Percentiles rank a stretch among this genome's conserved stretches.
Evolutionary conservation across 2,888 invertebrate species (phyloP).

Genomic region (Caenorhabditis plicata): DNA sequence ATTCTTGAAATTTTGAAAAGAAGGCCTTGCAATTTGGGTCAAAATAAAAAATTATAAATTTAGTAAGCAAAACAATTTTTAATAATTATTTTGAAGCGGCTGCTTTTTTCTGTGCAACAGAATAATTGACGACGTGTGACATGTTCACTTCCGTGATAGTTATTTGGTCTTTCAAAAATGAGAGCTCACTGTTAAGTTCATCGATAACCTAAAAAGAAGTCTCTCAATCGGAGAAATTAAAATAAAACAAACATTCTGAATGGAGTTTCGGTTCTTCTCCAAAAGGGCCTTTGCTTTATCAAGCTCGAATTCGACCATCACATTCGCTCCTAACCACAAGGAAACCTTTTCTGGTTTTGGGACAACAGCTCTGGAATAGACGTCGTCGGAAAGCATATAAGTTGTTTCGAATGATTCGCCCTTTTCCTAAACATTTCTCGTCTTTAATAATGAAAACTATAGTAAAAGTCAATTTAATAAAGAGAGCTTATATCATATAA

Average conservation of each 20-base stretch:
- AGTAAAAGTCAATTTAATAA: slow-evolving; percentile 80
- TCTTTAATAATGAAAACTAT: no score
- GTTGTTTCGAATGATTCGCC: slow-evolving; percentile 49
- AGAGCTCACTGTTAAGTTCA: slow-evolving; percentile 1
- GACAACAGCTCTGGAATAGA: slow-evolving; percentile 48
- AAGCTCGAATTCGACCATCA: slow-evolving; percentile 62
- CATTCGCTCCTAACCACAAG: slow-evolving; percentile 58
- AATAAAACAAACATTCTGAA: slow-evolving; percentile 30
- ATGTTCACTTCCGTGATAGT: slow-evolving; percentile 96
- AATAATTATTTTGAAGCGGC: slow-evolving; percentile 6
- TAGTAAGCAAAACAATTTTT: background rate
- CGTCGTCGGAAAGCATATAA: slow-evolving; percentile 48
- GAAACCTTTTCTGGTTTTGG: slow-evolving; percentile 48
- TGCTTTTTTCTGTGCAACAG: slow-evolving; percentile 75
- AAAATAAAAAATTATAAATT: background rate
- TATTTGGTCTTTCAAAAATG: slow-evolving; percentile 85
- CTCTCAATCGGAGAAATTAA: background rate
- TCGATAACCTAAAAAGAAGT: slow-evolving; percentile 4
- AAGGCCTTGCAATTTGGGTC: no score
- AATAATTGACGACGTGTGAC: slow-evolving; percentile 97
- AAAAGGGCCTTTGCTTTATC: slow-evolving; percentile 58
- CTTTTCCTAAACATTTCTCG: no score
- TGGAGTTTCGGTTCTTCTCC: slow-evolving; percentile 37
- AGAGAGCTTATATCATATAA: no score
- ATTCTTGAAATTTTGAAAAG: background rate